phyloP scores from a whole-genome alignment of 2,888 invertebrate species.

The Dicycla oo region DNA sequence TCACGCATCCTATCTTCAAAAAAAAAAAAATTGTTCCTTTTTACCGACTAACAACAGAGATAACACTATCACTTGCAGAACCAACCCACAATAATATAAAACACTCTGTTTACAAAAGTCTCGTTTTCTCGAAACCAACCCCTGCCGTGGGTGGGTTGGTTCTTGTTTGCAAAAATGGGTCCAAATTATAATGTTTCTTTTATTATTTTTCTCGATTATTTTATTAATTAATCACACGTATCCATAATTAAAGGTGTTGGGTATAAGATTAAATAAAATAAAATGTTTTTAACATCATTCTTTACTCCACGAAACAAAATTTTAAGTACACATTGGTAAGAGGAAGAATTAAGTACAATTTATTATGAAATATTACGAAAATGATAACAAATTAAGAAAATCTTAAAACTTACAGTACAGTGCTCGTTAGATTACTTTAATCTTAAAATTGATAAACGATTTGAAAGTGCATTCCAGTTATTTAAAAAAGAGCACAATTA shows the following conservation, averaged over 20 bases:
- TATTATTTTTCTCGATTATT: neutral
- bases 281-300: slow-evolving; percentile 75
- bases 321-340: slow-evolving; percentile 70
- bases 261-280: slow-evolving; percentile 59
- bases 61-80: too few relatives aligned
- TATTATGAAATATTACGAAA: slow-evolving; percentile 40
- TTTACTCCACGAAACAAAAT: slow-evolving; percentile 81
- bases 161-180: too few relatives aligned
- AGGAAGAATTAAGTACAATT: slow-evolving; percentile 37
- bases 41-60: too few relatives aligned
- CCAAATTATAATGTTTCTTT: neutral
- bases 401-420: slow-evolving; percentile 18
- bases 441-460: slow-evolving; percentile 20
- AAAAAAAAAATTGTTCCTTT: too few relatives aligned
- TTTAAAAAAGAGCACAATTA: too few relatives aligned
- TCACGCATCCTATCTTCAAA: too few relatives aligned
- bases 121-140: too few relatives aligned
- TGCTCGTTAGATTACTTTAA: slow-evolving; percentile 25
- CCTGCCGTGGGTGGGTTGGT: too few relatives aligned
- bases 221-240: neutral
- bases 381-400: slow-evolving; percentile 22
- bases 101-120: too few relatives aligned
- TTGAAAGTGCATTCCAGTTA: too few relatives aligned
- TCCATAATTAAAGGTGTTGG: neutral
- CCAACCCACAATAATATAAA: too few relatives aligned